Base-by-base conservation (phyloP, 2,888 invertebrate species). In the Xestoiulus laeticollis region DNA sequence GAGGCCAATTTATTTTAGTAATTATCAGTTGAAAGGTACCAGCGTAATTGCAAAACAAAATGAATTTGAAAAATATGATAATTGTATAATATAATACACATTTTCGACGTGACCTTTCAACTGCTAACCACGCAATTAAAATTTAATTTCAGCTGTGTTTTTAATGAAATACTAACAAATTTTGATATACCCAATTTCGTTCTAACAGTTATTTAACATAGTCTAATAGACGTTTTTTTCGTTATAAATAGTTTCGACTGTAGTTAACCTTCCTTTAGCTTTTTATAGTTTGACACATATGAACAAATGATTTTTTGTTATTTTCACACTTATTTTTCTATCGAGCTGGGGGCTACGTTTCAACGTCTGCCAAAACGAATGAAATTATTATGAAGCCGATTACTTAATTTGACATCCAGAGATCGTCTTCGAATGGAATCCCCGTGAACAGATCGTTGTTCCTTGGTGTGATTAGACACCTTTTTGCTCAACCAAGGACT, bases 391-490 rank as follows among this genome's bases (percentile, higher is more conserved):
- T 68, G 6, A 6, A 68, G 68, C 68, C 22, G 68, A 30, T 26
- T 78, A 16, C 30, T 2, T 30, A 78, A 30, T 8, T 78, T 86
- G 6, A 10, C 86, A 33, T 86, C 30, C n/a, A 86, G 86, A 22
- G 86, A 86, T 5, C 86, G 86, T 30, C 86, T 59, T 86, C 59
- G 86, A 53, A 86, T 86, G 48, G 86, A 44, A 48, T n/a, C 86
- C 48, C 48, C 86, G 59, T 86, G 53, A 30, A 10, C 33, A 14
- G 48, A 33, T 3, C n/a, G 22, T 30, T 26, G 26, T 16, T 22
- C 59, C 78, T 30, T 14, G 30, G 78, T 10, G 30, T 78, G 30
- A 78, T 14, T 26, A 26, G 68, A 68, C 68, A 53, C 16, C 0
- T 16, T 19, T 85, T 44, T 33, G 33, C 16, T 85, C 43, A 86